These are phyloP conservation scores for Limosa lapponica DNA, from an alignment of 2,797 vertebrate genomes.

Conservation along the genomic window DNA sequence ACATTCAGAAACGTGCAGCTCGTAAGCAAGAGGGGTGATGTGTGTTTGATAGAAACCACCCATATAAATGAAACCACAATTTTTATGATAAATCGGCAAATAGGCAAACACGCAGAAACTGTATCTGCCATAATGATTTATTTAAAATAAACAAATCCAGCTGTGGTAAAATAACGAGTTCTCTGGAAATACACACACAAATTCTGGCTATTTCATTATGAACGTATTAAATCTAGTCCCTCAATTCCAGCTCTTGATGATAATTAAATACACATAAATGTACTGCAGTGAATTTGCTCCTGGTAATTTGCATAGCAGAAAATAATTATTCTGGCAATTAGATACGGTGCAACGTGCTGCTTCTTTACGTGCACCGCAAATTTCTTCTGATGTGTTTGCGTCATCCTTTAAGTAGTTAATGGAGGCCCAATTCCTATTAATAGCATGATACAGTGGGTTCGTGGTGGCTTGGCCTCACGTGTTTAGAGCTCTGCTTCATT, in stretches of 20 bases:
- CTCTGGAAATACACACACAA: slow-evolving; percentile 46
- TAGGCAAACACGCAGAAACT: slow-evolving; percentile 13
- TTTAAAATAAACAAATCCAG: slow-evolving; percentile 72
- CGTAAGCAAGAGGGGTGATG: neutral
- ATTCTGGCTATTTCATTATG: slow-evolving; percentile 63
- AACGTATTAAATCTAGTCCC: slow-evolving; percentile 39
- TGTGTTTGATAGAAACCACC: slow-evolving; percentile 39
- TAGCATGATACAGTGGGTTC: neutral
- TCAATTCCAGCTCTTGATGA: slow-evolving; percentile 31
- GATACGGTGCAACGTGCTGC: neutral
- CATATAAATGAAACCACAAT: slow-evolving; percentile 37
- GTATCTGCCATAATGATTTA: slow-evolving; percentile 53
- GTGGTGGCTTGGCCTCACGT: neutral
- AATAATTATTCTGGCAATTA: slow-evolving; percentile 73
- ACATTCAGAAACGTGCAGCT: neutral
- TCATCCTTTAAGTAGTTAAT: slow-evolving; percentile 53
- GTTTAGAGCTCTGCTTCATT: neutral
- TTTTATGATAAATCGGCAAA: slow-evolving; percentile 20
- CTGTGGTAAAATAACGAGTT: slow-evolving; percentile 57
- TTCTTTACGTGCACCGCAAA: slow-evolving; percentile 18
- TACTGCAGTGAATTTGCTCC: slow-evolving; percentile 41
- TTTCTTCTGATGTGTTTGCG: neutral
- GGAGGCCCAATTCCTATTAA: slow-evolving; percentile 45
- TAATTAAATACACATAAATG: slow-evolving; percentile 72
- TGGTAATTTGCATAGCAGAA: slow-evolving; percentile 61